Base-by-base conservation (phyloP, 2,113 vertebrate species). In the Corythaeola cristata region DNA sequence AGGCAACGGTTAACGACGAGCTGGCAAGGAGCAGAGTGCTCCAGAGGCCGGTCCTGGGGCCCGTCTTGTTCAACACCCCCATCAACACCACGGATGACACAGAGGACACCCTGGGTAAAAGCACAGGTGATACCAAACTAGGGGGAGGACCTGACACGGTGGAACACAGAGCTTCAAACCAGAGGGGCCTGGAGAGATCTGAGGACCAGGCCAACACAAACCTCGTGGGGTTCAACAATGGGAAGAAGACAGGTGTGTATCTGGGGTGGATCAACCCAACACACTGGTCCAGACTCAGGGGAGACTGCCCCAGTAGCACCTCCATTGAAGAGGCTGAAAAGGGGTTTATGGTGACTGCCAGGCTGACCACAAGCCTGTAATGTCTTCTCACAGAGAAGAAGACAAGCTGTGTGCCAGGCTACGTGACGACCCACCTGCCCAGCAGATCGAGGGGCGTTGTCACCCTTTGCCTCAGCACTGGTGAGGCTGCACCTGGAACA, bases 371-470 rank as follows among this genome's bases (percentile, higher is more conserved):
- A 20, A 72, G 37, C 47, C 56, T 1, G 7, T 12, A n/a, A 3
- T 1, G 2, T 28, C 6, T 15, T 32, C 41, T 16, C 8, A 17
- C 20, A 35, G 21, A 24, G 37, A 44, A 8, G 0, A 45, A 3
- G 39, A 49, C 49, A 10, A 64, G 50, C 58, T 33, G 49, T 39
- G 16, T 2, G 3, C 12, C 8, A 27, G 49, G 50, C 59, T 33
- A 47, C 33, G 0, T 6, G 19, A 27, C 10, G 5, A 22, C 22
- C 72, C 28, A 20, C 41, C 39, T n/a, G 85, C 39, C 49, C 58
- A 41, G 49, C 41, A 30, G 39, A 39, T 1, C 5, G 11, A 35
- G 44, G 18, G 59, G 15, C 2, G 7, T 22, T 8, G 35, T 27
- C 30, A 9, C 26, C 86, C 32, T 13, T 35, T 32, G 9, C 10